Evolutionary conservation across 2,797 vertebrate species (phyloP).

Genomic region (Microcaecilia unicolor): DNA sequence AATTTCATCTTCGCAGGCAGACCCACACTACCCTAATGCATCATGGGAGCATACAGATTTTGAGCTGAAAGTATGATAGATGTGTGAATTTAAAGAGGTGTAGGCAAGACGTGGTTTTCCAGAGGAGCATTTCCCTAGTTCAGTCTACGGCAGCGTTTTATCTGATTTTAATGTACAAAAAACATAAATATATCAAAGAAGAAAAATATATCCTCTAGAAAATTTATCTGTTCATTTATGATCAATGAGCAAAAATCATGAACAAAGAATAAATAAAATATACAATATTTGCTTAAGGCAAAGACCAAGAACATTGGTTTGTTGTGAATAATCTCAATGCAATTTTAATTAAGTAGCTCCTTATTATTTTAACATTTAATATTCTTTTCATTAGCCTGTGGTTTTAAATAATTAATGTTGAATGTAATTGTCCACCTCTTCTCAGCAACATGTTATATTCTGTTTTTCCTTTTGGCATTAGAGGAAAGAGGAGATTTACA

Average conservation of each 20-base stretch:
- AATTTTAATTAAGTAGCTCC: no score
- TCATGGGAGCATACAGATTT: not conserved
- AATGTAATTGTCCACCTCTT: no score
- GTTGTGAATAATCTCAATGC: no score
- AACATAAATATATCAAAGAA: constrained; percentile 8
- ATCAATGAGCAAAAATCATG: constrained; percentile 13
- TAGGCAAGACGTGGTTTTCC: not conserved
- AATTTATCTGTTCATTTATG: constrained; percentile 21
- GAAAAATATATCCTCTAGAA: no score
- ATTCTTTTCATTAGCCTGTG: no score
- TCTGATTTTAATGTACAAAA: not conserved
- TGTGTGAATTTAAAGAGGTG: constrained; percentile 12
- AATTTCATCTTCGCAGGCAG: constrained; percentile 64
- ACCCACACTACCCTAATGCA: constrained; percentile 11
- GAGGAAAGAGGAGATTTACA: no score
- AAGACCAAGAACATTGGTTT: no score
- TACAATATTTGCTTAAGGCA: not conserved
- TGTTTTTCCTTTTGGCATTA: no score
- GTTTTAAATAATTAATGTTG: no score
- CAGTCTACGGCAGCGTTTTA: not conserved
- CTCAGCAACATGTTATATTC: no score
- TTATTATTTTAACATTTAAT: no score
- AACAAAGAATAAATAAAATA: constrained; percentile 9
- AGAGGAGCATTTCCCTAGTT: not conserved
- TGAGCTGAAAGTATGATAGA: not conserved